Conservation (phyloP, 2,797 vertebrate genomes). For the Sebastes itinus region DNA sequence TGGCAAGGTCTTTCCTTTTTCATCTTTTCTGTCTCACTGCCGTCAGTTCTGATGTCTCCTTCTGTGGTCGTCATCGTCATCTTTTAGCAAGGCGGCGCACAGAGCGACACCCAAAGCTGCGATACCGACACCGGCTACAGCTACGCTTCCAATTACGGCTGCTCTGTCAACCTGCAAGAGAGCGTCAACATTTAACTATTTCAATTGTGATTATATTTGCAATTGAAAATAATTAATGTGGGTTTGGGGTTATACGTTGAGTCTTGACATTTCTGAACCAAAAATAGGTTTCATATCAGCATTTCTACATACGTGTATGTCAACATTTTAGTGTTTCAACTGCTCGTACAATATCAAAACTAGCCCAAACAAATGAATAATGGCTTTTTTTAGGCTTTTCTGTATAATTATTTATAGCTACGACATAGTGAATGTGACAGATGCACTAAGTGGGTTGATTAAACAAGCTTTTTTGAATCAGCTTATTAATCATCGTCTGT, state of each 20-base stretch:
- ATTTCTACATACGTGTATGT: too few species aligned
- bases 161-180: slow-evolving; percentile 25
- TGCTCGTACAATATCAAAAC: too few species aligned
- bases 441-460: slow-evolving; percentile 4
- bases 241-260: too few species aligned
- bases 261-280: too few species aligned
- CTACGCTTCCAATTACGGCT: background rate
- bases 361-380: background rate
- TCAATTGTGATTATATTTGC: too few species aligned
- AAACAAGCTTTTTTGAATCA: slow-evolving; percentile 7
- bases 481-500: slow-evolving; percentile 6
- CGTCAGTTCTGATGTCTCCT: background rate
- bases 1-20: background rate
- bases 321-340: too few species aligned
- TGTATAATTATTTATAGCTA: background rate
- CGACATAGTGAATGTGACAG: background rate
- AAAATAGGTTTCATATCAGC: too few species aligned
- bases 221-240: too few species aligned
- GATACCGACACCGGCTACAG: background rate
- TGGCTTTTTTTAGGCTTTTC: background rate
- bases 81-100: background rate
- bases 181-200: background rate
- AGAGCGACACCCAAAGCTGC: background rate
- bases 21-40: background rate
- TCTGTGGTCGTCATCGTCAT: background rate